These are phyloP conservation scores for Corbicula japonica DNA, from an alignment of 2,888 invertebrate genomes.

Conservation along the genomic window DNA sequence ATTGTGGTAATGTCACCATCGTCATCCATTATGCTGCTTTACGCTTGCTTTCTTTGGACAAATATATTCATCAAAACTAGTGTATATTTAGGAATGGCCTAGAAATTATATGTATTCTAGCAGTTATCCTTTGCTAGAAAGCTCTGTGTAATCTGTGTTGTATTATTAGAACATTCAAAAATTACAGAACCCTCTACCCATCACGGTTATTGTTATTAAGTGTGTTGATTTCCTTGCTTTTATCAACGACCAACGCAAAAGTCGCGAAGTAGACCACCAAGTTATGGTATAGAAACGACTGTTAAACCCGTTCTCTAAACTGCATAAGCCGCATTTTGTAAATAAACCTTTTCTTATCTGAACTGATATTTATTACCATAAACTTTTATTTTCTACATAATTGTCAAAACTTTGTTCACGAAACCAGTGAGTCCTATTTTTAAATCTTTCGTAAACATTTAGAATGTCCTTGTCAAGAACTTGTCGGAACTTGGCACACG, in stretches of 20 bases:
- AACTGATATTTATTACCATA: background rate
- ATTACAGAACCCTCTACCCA: too few species aligned
- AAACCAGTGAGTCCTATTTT: background rate
- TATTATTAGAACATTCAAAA: too few species aligned
- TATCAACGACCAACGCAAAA: background rate
- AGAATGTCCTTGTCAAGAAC: slow-evolving; percentile 1
- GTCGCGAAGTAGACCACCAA: background rate
- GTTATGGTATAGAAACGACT: background rate
- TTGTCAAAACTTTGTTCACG: background rate
- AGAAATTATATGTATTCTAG: too few species aligned
- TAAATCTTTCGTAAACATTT: background rate
- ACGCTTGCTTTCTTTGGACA: too few species aligned
- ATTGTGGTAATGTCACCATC: too few species aligned
- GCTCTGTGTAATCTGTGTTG: too few species aligned
- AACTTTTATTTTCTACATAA: background rate
- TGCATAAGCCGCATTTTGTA: background rate
- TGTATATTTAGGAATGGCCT: too few species aligned
- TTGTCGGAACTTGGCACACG: background rate
- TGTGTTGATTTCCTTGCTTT: too few species aligned
- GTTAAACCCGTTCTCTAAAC: background rate
- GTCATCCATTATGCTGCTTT: too few species aligned
- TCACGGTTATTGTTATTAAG: too few species aligned
- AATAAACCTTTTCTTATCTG: background rate
- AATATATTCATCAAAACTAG: too few species aligned
- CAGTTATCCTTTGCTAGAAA: too few species aligned